Evolutionary conservation across 1,140 invertebrate species (phyloP).

Genomic region (Hyles vespertilio): DNA sequence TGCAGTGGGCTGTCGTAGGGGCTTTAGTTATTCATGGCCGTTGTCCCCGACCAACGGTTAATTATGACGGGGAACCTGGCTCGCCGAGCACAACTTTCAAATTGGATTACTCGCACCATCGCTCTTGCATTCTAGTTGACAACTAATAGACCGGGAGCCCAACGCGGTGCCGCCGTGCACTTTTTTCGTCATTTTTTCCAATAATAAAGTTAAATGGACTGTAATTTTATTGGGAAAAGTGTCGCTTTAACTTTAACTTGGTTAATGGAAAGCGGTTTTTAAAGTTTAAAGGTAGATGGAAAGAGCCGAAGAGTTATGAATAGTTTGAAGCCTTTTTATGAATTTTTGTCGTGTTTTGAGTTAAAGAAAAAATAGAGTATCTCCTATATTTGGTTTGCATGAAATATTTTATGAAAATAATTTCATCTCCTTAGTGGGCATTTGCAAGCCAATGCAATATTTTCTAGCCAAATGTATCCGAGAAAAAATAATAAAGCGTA

Average conservation of each 20-base stretch:
- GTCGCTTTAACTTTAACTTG: neutral
- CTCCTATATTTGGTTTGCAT: too few species aligned
- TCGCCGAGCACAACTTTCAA: constrained; percentile 42
- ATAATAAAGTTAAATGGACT: neutral
- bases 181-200: neutral
- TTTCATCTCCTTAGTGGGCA: too few species aligned
- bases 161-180: neutral
- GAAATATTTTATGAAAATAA: too few species aligned
- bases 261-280: neutral
- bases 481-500: too few species aligned
- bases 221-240: neutral
- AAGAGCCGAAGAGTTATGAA: neutral
- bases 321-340: too few species aligned
- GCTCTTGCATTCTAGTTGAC: constrained; percentile 34
- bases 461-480: too few species aligned
- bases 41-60: constrained; percentile 46
- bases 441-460: too few species aligned
- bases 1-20: constrained; percentile 24
- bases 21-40: constrained; percentile 50
- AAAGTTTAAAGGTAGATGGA: neutral
- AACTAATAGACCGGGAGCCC: constrained; percentile 20
- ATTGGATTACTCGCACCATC: constrained; percentile 53
- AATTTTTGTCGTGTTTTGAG: too few species aligned
- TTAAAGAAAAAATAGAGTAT: too few species aligned
- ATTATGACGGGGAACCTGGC: constrained; percentile 44